Evolutionary conservation across 2,797 vertebrate genomes (phyloP), one percentile per base, ranked within the genome.

Genomic region (Diglossa cyanea): DNA sequence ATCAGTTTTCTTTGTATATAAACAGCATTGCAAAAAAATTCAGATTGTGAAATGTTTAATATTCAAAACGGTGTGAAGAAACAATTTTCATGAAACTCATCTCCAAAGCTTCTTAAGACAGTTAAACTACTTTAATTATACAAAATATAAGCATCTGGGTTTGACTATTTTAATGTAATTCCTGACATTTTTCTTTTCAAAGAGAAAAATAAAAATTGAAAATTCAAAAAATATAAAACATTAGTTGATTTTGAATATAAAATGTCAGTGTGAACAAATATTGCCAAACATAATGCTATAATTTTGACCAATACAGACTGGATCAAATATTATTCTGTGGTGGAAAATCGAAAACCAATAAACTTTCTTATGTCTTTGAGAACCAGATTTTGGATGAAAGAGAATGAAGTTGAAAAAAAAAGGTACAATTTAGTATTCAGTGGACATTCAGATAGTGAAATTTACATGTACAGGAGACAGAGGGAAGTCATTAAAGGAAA

Each of bases 401-500:
- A 58, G 39, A 86, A 91, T 57, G 17, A 77, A 93, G 15, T 11
- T 63, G 20, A 1, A 45, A 68, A 73, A 65, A 86, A 70, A 39
- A 9, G 10, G 47, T 16, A 67, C 11, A 58, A 68, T 83, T 72
- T 93, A 72, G 40, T 35, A 93, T 95, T 93, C 92, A 88, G 45
- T 35, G 61, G 45, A 58, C 5, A 4, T 88, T 93, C 88, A 95
- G 75, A 71, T 44, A 74, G 53, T 44, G 39, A 65, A 77, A 94
- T 92, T 95, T 94, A 84, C 71, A 88, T 79, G 44, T 60, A 84
- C 39, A 72, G 55, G 40, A 93, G 80, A 89, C 67, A 87, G 88
- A 94, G 57, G 33, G 60, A 93, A 95, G 30, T 90, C 75, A 95
- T 86, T 93, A 93, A 91, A 93, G 47, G 42, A 89, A 91, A 94